Percentiles rank a stretch among this genome's conserved stretches.
Conservation (phyloP, 1,140 invertebrate genomes). For the Drosophila pseudoananassae region DNA sequence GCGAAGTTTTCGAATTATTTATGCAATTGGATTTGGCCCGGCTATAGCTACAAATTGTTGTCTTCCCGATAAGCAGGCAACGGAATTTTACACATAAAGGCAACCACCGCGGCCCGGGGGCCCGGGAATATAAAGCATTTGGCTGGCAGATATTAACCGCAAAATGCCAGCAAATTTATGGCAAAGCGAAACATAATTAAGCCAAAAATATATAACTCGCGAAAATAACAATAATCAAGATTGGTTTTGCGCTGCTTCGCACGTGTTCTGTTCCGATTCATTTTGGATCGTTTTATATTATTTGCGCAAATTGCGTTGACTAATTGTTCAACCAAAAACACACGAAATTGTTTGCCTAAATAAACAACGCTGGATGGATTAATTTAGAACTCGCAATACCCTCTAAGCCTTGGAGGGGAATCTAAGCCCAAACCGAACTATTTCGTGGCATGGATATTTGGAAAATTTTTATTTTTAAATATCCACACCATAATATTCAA, state of each 20-base stretch:
- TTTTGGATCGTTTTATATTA: conserved; percentile 42
- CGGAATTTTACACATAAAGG: conserved; percentile 41
- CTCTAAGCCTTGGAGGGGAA: conserved; percentile 1
- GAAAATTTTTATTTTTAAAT: background rate
- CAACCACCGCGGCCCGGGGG: background rate
- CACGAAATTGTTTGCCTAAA: conserved; percentile 42
- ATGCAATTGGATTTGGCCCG: conserved; percentile 69
- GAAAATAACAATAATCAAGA: conserved; percentile 63
- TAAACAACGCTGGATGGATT: conserved; percentile 12
- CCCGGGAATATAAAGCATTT: conserved; percentile 35
- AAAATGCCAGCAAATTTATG: conserved; percentile 61
- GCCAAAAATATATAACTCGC: conserved; percentile 53
- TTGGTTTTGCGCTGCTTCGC: conserved; percentile 32
- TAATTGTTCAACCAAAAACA: conserved; percentile 63
- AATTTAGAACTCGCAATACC: conserved; percentile 9
- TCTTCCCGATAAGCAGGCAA: conserved; percentile 68
- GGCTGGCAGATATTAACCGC: conserved; percentile 64
- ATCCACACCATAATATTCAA: background rate
- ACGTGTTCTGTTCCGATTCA: conserved; percentile 30
- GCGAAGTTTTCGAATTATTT: conserved; percentile 61
- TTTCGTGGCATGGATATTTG: background rate
- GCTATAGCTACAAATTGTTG: conserved; percentile 58
- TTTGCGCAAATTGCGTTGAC: conserved; percentile 62
- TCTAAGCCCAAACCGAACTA: background rate
- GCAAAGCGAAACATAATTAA: conserved; percentile 66